phyloP scores from a whole-genome alignment of 2,797 vertebrate genomes.

The Pseudochromis fuscus region DNA sequence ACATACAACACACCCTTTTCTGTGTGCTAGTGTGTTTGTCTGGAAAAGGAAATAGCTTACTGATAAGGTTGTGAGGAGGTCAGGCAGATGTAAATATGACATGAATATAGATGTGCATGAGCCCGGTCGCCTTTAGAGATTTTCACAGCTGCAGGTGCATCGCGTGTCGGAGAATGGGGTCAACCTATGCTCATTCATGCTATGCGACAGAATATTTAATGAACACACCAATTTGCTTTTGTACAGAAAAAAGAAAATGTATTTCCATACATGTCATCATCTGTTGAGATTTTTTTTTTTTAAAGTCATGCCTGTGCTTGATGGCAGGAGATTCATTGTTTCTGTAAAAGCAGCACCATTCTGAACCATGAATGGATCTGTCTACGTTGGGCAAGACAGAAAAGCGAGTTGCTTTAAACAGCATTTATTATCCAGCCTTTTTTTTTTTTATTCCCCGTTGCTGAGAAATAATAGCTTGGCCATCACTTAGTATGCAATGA shows the following conservation, averaged over 20 bases:
- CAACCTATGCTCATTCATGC: conserved; percentile 20
- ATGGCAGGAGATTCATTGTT: conserved; percentile 33
- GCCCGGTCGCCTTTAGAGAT: conserved; percentile 36
- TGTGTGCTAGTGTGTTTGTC: conserved; percentile 48
- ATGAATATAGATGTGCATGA: conserved; percentile 65
- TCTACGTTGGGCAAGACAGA: conserved; percentile 22
- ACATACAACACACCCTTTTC: too few relatives aligned
- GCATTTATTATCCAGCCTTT: conserved; percentile 51
- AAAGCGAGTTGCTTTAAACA: conserved; percentile 40
- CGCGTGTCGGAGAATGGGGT: conserved; percentile 39
- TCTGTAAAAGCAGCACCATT: conserved; percentile 43
- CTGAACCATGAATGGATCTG: conserved; percentile 35
- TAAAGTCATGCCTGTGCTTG: conserved; percentile 40
- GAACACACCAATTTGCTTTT: conserved; percentile 39
- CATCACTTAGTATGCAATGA: conserved; percentile 65
- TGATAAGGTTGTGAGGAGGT: conserved; percentile 69
- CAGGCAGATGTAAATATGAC: conserved; percentile 65
- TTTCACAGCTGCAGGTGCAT: conserved; percentile 45
- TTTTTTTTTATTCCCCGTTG: conserved; percentile 7
- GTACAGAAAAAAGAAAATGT: conserved; percentile 18
- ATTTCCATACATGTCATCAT: conserved; percentile 22
- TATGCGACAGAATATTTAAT: conserved; percentile 34
- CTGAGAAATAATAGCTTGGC: conserved; percentile 58
- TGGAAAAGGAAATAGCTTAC: conserved; percentile 38
- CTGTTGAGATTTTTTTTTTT: conserved; percentile 29